Percentiles rank a stretch among this genome's conserved stretches.
Evolutionary conservation across 2,888 invertebrate genomes (phyloP).

Genomic region (Trissolcus brochymenae): DNA sequence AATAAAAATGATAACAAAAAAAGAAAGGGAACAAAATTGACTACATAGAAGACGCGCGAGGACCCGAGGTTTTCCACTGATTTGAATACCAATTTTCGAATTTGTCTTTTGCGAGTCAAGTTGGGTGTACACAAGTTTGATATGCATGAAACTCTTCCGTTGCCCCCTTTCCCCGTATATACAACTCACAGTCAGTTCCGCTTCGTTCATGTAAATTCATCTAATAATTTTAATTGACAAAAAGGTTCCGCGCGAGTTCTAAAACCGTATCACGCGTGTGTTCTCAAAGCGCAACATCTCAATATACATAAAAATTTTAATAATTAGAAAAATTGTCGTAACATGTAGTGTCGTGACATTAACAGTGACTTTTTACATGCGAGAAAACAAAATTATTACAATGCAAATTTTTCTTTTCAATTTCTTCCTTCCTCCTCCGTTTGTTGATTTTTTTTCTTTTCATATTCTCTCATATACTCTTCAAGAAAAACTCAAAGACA

Average conservation of each 20-base stretch:
- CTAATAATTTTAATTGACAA: conserved; percentile 52
- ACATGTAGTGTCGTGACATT: conserved; percentile 61
- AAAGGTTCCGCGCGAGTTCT: conserved; percentile 38
- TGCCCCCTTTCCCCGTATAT: conserved; percentile 9
- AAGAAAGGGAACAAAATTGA: not conserved
- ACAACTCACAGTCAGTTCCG: conserved; percentile 40
- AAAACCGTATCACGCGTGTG: conserved; percentile 44
- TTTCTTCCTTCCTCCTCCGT: not conserved
- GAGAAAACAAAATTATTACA: conserved; percentile 49
- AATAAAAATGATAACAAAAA: not conserved
- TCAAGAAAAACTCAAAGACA: conserved; percentile 25
- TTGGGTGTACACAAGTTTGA: conserved; percentile 38
- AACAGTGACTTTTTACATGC: conserved; percentile 67
- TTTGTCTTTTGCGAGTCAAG: conserved; percentile 5
- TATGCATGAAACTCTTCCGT: conserved; percentile 43
- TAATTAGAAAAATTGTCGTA: conserved; percentile 53
- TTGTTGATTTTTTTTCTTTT: not conserved
- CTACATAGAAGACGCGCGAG: conserved; percentile 21
- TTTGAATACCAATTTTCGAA: not conserved
- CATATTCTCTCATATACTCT: conserved; percentile 11
- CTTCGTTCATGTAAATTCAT: conserved; percentile 24
- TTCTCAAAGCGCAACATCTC: conserved; percentile 41
- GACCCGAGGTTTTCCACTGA: conserved; percentile 22
- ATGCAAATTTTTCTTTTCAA: conserved; percentile 21
- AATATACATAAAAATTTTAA: conserved; percentile 52